These are phyloP conservation scores for Lymantria dispar DNA, from an alignment of 2,888 invertebrate species.

Conservation along the genomic window DNA sequence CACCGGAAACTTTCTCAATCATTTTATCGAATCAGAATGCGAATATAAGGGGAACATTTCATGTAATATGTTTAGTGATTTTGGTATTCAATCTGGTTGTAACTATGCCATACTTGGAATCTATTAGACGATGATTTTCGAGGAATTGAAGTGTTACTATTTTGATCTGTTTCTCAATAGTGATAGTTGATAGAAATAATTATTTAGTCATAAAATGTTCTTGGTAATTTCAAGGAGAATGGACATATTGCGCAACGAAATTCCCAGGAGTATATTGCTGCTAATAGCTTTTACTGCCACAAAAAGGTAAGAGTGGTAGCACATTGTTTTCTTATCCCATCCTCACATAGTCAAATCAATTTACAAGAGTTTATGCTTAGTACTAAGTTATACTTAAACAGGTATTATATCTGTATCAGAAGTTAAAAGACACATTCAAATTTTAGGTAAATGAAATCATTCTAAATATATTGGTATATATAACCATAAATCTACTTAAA, in stretches of 20 bases:
- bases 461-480: not conserved
- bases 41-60: slow-evolving; percentile 20
- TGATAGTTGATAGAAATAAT: not conserved
- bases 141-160: slow-evolving; percentile 16
- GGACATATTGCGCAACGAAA: too few species aligned
- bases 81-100: slow-evolving; percentile 17
- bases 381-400: too few species aligned
- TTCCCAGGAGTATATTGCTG: too few species aligned
- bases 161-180: not conserved
- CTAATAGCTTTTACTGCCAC: too few species aligned
- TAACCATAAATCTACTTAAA: slow-evolving; percentile 10
- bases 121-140: slow-evolving; percentile 14
- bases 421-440: too few species aligned
- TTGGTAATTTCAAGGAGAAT: too few species aligned
- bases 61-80: slow-evolving; percentile 18
- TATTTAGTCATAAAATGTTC: not conserved
- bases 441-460: too few species aligned
- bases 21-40: slow-evolving; percentile 36
- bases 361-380: too few species aligned
- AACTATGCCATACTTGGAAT: slow-evolving; percentile 20
- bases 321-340: too few species aligned
- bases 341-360: too few species aligned
- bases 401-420: too few species aligned
- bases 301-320: too few species aligned
- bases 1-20: slow-evolving; percentile 38